Conservation (phyloP, 2,113 vertebrate genomes). For the Scomber japonicus region DNA sequence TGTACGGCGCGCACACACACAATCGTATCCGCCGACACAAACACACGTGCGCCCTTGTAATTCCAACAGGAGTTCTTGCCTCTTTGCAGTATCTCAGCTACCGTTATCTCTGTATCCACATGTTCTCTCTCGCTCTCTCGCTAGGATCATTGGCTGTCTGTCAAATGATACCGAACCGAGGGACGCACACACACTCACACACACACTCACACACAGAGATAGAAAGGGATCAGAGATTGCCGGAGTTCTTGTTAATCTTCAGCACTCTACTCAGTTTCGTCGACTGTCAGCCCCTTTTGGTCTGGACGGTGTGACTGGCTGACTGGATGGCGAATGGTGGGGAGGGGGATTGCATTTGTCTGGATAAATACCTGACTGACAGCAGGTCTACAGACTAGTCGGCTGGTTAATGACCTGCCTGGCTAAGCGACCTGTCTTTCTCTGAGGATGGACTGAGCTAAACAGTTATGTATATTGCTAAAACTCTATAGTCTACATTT, state of each 20-base stretch:
- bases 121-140: constrained; percentile 45
- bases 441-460: neutral
- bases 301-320: neutral
- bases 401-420: neutral
- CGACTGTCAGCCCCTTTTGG: neutral
- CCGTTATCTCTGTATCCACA: constrained; percentile 70
- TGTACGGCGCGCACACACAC: neutral
- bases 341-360: constrained; percentile 15
- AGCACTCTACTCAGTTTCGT: neutral
- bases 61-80: constrained; percentile 43
- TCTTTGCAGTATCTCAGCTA: constrained; percentile 45
- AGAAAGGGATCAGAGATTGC: constrained; percentile 25
- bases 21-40: constrained; percentile 1
- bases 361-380: neutral
- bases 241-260: constrained; percentile 39
- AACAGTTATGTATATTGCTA: too few species aligned
- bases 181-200: constrained; percentile 7
- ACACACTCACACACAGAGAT: constrained; percentile 27
- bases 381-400: neutral
- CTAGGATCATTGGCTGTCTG: constrained; percentile 43
- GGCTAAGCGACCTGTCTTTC: neutral
- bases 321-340: constrained; percentile 1
- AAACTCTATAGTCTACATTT: too few species aligned
- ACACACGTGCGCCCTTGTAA: constrained; percentile 27
- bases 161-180: constrained; percentile 53